A percentile compares a stretch with the other conserved stretches of the same genome.
phyloP scores from a whole-genome alignment of 2,888 invertebrate genomes.

The Parnassius glacialis region DNA sequence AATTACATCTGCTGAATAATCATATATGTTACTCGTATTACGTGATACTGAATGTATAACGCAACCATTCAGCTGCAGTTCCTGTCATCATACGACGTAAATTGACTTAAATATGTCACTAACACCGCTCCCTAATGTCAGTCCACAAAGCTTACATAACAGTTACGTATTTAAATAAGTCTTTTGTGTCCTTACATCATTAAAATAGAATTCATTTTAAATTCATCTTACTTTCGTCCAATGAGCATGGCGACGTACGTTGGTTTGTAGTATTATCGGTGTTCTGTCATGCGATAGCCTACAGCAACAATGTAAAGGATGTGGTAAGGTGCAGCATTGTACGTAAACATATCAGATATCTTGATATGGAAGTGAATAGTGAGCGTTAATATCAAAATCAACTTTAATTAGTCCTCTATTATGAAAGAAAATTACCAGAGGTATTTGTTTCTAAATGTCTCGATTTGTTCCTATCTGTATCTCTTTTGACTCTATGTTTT shows the following conservation, averaged over 20 bases:
- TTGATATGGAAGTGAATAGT: not conserved
- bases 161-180: conserved; percentile 13
- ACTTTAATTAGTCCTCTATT: too few species aligned
- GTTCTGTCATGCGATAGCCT: conserved; percentile 38
- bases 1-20: not conserved
- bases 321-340: conserved; percentile 25
- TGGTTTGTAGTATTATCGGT: conserved; percentile 36
- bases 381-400: too few species aligned
- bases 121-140: conserved; percentile 36
- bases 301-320: conserved; percentile 34
- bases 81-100: conserved; percentile 29
- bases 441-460: too few species aligned
- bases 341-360: conserved; percentile 27
- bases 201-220: conserved; percentile 26
- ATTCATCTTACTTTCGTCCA: not conserved
- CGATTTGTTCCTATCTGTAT: too few species aligned
- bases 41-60: not conserved
- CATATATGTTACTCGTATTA: too few species aligned
- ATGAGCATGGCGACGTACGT: not conserved
- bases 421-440: too few species aligned
- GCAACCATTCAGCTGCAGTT: conserved; percentile 16
- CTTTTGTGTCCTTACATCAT: conserved; percentile 12
- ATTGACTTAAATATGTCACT: conserved; percentile 39
- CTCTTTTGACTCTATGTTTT: too few species aligned
- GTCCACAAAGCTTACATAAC: conserved; percentile 1